Evolutionary conservation across 2,113 vertebrate species (phyloP), one percentile per base, ranked within the genome.

Genomic region (Rhabdornis inornatus): DNA sequence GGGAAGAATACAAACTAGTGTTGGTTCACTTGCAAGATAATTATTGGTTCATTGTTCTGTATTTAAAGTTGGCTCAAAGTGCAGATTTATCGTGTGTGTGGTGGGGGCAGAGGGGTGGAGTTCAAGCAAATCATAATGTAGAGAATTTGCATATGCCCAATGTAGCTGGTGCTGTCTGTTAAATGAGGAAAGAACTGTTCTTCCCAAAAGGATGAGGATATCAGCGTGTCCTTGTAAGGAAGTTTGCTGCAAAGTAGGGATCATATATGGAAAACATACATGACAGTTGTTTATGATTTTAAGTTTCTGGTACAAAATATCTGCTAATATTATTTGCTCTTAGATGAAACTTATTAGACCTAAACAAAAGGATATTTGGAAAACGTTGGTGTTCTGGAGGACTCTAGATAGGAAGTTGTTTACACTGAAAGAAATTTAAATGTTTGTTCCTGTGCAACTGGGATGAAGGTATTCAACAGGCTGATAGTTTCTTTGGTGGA

Each of bases 11-110:
- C 63, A 81, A 76, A 66, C 70, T 59, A 80, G 83, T 64, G 80
- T 93, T 95, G 91, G 79, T 66, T 96, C 94, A 76, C 69, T 53
- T 66, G 17, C 60, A 79, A 88, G 66, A 71, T 80, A 91, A 90
- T 93, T 93, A 50, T 83, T 89, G 83, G 81, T 83, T 95, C 47
- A 6, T 71, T 87, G 87, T 94, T 84, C 79, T 95, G 95, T 95
- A 94, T 96, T 96, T 69, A 64, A 92, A 79, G 79, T 74, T 93
- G 93, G 77, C 87, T 96, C 81, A 45, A 83, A 95, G 84, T 93
- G 64, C 65, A 85, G 90, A 60, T 84, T 92, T 75, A 66, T 91
- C 69, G 1, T 82, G 23, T 82, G 70, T 97, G 17, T 78, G 66
- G 45, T 53, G 39, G 45, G 57, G 42, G 47, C 47, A 81, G 83